phyloP scores from a whole-genome alignment of 2,113 vertebrate genomes.

The Gnathonemus echidnorhynchus region DNA sequence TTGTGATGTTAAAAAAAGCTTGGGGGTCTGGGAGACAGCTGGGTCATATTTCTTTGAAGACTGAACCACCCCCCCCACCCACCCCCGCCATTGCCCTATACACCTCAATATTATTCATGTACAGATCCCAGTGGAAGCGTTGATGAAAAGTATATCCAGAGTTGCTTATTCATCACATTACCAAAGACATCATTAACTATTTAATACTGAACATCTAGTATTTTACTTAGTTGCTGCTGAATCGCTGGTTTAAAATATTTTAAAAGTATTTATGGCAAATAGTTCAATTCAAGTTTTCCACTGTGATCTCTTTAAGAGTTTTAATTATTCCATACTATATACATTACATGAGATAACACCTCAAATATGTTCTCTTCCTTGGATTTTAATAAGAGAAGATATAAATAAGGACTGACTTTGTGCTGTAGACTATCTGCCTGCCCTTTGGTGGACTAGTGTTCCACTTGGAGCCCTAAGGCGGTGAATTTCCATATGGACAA shows the following conservation, averaged over 20 bases:
- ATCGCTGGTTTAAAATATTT: constrained; percentile 17
- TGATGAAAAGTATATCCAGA: background rate
- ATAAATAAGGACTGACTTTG: constrained; percentile 44
- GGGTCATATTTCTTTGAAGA: background rate
- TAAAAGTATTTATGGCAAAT: constrained; percentile 4
- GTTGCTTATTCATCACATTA: background rate
- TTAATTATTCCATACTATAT: constrained; percentile 19
- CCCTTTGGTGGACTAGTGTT: background rate
- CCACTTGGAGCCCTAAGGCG: background rate
- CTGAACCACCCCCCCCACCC: background rate
- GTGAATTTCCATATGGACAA: constrained; percentile 27
- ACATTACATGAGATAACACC: constrained; percentile 23
- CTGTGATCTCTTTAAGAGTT: constrained; percentile 6
- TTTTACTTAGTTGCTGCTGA: background rate
- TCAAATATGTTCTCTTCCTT: constrained; percentile 15
- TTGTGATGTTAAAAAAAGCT: constrained; percentile 9
- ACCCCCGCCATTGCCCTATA: background rate
- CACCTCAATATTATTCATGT: constrained; percentile 6
- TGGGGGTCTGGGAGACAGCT: background rate
- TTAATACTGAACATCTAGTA: background rate
- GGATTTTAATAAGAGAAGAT: constrained; percentile 39
- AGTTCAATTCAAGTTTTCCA: background rate
- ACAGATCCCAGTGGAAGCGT: background rate
- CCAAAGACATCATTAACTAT: background rate
- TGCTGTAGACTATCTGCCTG: constrained; percentile 22